Conservation (phyloP, 2,113 vertebrate species). For the Passerina amoena region DNA sequence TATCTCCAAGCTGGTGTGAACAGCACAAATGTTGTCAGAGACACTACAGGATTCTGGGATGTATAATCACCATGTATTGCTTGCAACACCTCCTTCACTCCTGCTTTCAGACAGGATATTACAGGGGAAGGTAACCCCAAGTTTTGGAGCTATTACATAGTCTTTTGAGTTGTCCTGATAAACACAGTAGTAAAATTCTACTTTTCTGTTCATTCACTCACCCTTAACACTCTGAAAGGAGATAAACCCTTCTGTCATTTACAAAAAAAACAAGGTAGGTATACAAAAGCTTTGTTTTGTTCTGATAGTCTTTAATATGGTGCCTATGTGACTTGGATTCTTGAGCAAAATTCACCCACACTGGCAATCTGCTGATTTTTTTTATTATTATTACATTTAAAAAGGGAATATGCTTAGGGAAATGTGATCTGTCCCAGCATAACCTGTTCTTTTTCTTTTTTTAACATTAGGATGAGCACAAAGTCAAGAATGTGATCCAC, state of each 20-base stretch:
- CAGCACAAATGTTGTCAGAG: fast-evolving
- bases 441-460: neutral
- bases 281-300: neutral
- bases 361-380: neutral
- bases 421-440: neutral
- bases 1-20: neutral
- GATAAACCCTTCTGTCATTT: neutral
- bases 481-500: neutral
- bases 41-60: neutral
- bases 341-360: neutral
- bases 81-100: neutral
- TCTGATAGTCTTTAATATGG: neutral
- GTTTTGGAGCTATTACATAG: neutral
- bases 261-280: neutral
- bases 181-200: neutral
- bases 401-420: neutral
- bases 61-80: neutral
- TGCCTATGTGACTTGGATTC: neutral
- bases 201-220: neutral
- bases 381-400: neutral
- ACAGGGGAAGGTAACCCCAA: neutral
- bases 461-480: neutral
- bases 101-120: neutral
- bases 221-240: neutral
- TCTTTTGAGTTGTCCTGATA: neutral